phyloP scores from a whole-genome alignment of 1,140 invertebrate genomes.

The Neomicropteryx cornuta region DNA sequence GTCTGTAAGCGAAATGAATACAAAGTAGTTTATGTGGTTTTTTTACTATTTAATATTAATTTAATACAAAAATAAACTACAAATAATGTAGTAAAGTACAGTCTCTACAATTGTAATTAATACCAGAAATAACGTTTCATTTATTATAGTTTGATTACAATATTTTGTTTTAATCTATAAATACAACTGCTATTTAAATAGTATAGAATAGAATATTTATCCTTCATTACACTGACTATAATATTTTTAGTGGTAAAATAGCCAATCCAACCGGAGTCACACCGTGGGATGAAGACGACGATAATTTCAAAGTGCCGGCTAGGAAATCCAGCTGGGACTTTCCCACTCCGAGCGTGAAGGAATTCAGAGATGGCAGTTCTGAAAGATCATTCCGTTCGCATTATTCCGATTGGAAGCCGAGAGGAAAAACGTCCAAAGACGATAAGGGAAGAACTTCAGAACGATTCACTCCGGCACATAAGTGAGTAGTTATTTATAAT shows the following conservation, averaged over 20 bases:
- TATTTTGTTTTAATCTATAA: background rate
- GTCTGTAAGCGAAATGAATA: too few relatives aligned
- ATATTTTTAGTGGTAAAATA: constrained; percentile 38
- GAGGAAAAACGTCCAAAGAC: constrained; percentile 26
- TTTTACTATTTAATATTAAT: too few relatives aligned
- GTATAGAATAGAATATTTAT: too few relatives aligned
- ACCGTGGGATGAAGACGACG: constrained; percentile 87
- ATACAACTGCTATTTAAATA: background rate
- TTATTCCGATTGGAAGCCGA: constrained; percentile 9
- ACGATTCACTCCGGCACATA: constrained; percentile 75
- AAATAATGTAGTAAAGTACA: too few relatives aligned
- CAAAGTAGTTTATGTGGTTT: too few relatives aligned
- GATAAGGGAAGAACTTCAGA: constrained; percentile 49
- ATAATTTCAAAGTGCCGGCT: constrained; percentile 51
- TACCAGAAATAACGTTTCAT: too few relatives aligned
- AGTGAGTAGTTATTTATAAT: too few relatives aligned
- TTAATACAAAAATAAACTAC: too few relatives aligned
- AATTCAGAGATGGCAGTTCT: constrained; percentile 28
- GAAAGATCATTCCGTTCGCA: constrained; percentile 25
- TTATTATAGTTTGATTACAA: too few relatives aligned
- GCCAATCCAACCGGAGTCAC: constrained; percentile 63
- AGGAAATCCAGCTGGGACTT: constrained; percentile 83
- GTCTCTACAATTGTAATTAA: too few relatives aligned
- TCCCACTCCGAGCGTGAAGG: constrained; percentile 65
- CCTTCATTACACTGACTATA: too few relatives aligned